Base-by-base conservation (phyloP, 2,113 vertebrate species). In the Coregonus clupeaformis region DNA sequence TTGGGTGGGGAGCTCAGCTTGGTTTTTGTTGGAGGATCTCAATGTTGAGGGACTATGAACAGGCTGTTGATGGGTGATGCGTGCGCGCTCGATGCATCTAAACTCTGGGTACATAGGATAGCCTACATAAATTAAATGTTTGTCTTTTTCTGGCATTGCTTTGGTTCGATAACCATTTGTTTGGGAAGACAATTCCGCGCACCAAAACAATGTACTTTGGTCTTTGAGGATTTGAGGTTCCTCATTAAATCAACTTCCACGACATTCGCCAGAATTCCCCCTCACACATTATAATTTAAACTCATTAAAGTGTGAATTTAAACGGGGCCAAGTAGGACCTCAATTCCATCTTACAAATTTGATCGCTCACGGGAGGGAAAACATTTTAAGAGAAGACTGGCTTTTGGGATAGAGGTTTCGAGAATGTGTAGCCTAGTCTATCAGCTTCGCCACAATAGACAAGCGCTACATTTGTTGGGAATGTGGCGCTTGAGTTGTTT, bases 241-340 rank as follows among this genome's bases (percentile, higher is more conserved):
- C 72, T 84, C 82, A 77, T 80, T 81, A 74, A 60, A 77, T 74
- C 80, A 82, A 82, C 79, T 81, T 87, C 45, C 63, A 60, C 70
- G 70, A 69, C 75, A 78, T 72, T 72, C 72, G 73, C 79, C 75
- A 81, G 78, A 74, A 75, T 70, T 77, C 55, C 71, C 71, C 60
- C 67, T 59, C 22, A 69, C 77, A 77, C 73, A 57, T 78, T 74
- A 67, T 81, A 72, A 82, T 85, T 42, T 45, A 70, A 74, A 83
- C 55, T 63, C 71, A 80, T 64, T 71, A 70, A 69, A 75, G 81
- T 80, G 83, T 80, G 69, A 79, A 82, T 80, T 68, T 67, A 60
- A 65, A 62, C 18, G 18, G 20, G 32, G 65, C 14, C 29, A 24
- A 22, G 16, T 24, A 45, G n/a, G 73, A 67, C 5, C n/a, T 69